Conservation (phyloP, 2,113 vertebrate genomes). For the Brachionichthys hirsutus region DNA sequence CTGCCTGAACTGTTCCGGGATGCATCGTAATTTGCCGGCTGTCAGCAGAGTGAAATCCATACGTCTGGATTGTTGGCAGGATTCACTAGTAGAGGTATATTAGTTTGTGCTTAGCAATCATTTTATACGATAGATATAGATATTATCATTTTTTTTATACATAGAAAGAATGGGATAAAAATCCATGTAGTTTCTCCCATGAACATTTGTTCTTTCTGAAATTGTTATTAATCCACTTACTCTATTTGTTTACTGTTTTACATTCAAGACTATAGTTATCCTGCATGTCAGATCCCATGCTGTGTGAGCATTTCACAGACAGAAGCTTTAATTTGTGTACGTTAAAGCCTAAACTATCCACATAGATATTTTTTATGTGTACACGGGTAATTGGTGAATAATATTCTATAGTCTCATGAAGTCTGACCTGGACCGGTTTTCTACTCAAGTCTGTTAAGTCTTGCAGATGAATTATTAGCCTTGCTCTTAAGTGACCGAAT, state of each 20-base stretch:
- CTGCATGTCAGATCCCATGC: no score
- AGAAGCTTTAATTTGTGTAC: not conserved
- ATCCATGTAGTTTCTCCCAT: no score
- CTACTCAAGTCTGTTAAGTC: not conserved
- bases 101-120: constrained; percentile 43
- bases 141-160: no score
- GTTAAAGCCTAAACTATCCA: not conserved
- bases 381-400: no score
- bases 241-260: no score
- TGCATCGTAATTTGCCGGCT: constrained; percentile 85
- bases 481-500: no score
- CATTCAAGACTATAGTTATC: no score
- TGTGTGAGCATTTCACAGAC: not conserved
- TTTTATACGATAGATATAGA: not conserved
- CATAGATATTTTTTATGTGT: not conserved
- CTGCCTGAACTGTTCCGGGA: constrained; percentile 89
- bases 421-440: not conserved
- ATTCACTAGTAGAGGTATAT: constrained; percentile 83
- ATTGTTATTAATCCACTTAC: no score
- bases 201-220: no score
- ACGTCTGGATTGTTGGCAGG: constrained; percentile 89
- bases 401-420: not conserved
- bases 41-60: constrained; percentile 91
- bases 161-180: no score
- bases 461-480: no score